These are phyloP conservation scores for Anthophora plumipes DNA, from an alignment of 2,888 invertebrate genomes.

Conservation along the genomic window DNA sequence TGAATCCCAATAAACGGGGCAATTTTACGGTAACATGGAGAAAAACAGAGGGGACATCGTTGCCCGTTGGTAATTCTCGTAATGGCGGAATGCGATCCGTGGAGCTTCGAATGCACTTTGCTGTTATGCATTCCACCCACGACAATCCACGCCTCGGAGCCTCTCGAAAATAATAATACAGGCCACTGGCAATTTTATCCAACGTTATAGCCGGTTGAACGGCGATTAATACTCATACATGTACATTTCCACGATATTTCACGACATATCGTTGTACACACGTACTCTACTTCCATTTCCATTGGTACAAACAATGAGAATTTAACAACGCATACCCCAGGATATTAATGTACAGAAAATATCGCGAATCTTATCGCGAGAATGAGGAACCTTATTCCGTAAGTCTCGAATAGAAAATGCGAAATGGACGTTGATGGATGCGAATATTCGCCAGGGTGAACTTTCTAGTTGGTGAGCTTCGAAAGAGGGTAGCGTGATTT, in stretches of 20 bases:
- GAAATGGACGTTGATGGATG: slow-evolving; percentile 28
- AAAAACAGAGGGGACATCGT: slow-evolving; percentile 61
- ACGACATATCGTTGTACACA: too few relatives aligned
- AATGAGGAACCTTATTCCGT: too few relatives aligned
- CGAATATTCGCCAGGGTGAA: slow-evolving; percentile 2
- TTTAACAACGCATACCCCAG: too few relatives aligned
- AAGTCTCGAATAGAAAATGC: too few relatives aligned
- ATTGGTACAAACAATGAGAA: too few relatives aligned
- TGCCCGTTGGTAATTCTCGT: slow-evolving; percentile 72
- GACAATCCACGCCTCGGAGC: slow-evolving; percentile 32
- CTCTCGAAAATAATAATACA: slow-evolving; percentile 66
- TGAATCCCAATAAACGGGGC: slow-evolving; percentile 69
- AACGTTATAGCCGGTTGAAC: not conserved
- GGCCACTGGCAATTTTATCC: slow-evolving; percentile 19
- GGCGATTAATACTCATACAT: slow-evolving; percentile 19
- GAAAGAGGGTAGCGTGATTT: slow-evolving; percentile 31
- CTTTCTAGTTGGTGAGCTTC: not conserved
- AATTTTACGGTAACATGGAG: slow-evolving; percentile 66
- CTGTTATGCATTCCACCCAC: slow-evolving; percentile 71
- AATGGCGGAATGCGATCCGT: slow-evolving; percentile 71
- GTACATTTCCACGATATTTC: not conserved
- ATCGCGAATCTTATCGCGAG: too few relatives aligned
- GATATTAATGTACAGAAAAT: too few relatives aligned
- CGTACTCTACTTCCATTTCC: too few relatives aligned
- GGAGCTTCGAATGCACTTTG: slow-evolving; percentile 71